Percentiles rank a stretch among this genome's conserved stretches.
Conservation (phyloP, 2,888 invertebrate genomes). For the Rotaria sp. region DNA sequence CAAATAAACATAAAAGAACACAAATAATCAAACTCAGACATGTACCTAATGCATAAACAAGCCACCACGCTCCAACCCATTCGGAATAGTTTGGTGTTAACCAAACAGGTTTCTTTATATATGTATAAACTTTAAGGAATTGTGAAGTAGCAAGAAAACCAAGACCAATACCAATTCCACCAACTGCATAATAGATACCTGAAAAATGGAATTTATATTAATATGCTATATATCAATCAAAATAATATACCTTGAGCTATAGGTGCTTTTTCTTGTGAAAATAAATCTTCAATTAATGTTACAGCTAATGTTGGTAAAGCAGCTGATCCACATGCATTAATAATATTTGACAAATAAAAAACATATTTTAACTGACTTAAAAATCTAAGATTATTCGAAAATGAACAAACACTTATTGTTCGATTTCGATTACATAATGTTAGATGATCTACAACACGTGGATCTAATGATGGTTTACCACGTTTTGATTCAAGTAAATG, state of each 20-base stretch:
- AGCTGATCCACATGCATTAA: conserved; percentile 35
- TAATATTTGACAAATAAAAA: conserved; percentile 35
- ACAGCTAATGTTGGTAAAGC: conserved; percentile 34
- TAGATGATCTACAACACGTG: background rate
- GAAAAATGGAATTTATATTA: background rate
- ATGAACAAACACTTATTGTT: background rate
- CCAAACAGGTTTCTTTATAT: background rate
- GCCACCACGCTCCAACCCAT: conserved; percentile 41
- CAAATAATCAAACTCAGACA: background rate
- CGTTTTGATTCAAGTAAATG: conserved; percentile 22
- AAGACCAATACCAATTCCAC: conserved; percentile 37
- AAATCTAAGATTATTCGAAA: background rate
- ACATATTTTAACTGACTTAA: conserved; percentile 34
- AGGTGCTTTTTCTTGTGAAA: conserved; percentile 29
- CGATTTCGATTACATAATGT: conserved; percentile 28
- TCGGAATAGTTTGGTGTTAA: conserved; percentile 31
- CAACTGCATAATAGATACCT: conserved; percentile 34
- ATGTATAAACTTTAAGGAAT: conserved; percentile 33
- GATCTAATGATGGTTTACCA: background rate
- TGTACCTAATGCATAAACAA: conserved; percentile 29
- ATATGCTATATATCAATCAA: background rate
- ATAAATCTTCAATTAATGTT: conserved; percentile 34
- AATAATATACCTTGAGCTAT: conserved; percentile 22
- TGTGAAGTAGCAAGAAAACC: conserved; percentile 36
- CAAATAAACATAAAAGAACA: background rate